Evolutionary conservation across 2,888 invertebrate species (phyloP).

Genomic region (Pseudococcus viburni): DNA sequence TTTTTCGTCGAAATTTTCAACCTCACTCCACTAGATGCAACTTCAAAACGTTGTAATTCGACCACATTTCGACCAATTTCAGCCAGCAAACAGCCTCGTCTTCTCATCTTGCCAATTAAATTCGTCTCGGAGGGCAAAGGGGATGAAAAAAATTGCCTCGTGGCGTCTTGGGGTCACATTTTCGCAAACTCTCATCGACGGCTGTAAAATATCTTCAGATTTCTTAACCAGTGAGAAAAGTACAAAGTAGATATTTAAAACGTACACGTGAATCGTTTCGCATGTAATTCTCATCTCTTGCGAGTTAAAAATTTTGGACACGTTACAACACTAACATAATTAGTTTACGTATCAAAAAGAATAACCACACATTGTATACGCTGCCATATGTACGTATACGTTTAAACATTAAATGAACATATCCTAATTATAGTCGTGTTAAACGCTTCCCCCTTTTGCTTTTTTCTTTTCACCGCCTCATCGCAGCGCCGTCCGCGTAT

Average conservation of each 20-base stretch:
- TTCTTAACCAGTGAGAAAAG: too few species aligned
- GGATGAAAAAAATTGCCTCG: not conserved
- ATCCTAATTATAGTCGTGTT: conserved; percentile 31
- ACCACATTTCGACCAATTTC: not conserved
- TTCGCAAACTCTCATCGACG: too few species aligned
- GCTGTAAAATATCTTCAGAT: too few species aligned
- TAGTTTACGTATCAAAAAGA: conserved; percentile 27
- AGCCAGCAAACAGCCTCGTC: not conserved
- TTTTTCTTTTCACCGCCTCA: not conserved
- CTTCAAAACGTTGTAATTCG: not conserved
- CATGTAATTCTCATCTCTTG: not conserved
- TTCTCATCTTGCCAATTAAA: not conserved
- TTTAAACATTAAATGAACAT: conserved; percentile 31
- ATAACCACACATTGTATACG: conserved; percentile 28
- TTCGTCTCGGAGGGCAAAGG: not conserved
- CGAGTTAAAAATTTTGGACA: not conserved
- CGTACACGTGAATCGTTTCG: not conserved
- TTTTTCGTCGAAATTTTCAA: too few species aligned
- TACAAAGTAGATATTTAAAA: not conserved
- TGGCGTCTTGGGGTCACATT: not conserved
- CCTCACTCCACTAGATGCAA: too few species aligned
- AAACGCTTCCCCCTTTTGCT: conserved; percentile 7
- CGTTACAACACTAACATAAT: conserved; percentile 31
- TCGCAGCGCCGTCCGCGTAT: not conserved
- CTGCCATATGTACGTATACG: not conserved